Base-by-base conservation (phyloP, 1,140 invertebrate genomes). In the Achatina immaculata region DNA sequence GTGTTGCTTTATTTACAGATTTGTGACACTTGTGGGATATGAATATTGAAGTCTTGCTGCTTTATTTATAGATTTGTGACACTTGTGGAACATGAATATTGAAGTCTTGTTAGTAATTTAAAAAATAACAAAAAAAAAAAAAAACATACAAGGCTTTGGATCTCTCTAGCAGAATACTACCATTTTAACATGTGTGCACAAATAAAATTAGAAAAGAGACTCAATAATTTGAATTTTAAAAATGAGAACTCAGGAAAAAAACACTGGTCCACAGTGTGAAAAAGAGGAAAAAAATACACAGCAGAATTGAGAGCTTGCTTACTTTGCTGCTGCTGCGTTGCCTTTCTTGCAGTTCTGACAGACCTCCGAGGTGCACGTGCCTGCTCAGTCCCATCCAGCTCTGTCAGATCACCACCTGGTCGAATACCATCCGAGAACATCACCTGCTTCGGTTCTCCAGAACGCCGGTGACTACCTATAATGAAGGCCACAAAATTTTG, bases 341-440 rank as follows among this genome's bases (percentile, higher is more conserved):
- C 85, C 79, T 88, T 89, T 78, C 86, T 86, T n/a, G 80, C 80
- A 68, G 87, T 72, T 9, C 81, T 79, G 28, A 85, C 81, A 66
- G 86, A 80, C 21, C 87, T 79, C 1, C 83, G 81, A 6, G 84
- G 84, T 14, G 86, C 71, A 34, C 87, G 77, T 24, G 83, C 76
- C 66, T 88, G 83, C 72, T 82, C 82, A 7, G 87, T 83, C 0
- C 88, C 90, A 83, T 91, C 95, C 78, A 95, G 91, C 89, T 96
- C 95, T 80, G 95, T 95, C 83, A 97, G 92, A 92, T 97, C 96
- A 87, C 96, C 96, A 81, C 96, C 96, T 80, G 96, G 96, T 84
- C 96, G 93, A 89, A 97, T 96, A 83, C 96, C 96, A 92, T 97
- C 96, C 87, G 95, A 97, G 90, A 97, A 97, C 93, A 97, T 96